Conservation (phyloP, 2,888 invertebrate genomes). For the Salticus scenicus region DNA sequence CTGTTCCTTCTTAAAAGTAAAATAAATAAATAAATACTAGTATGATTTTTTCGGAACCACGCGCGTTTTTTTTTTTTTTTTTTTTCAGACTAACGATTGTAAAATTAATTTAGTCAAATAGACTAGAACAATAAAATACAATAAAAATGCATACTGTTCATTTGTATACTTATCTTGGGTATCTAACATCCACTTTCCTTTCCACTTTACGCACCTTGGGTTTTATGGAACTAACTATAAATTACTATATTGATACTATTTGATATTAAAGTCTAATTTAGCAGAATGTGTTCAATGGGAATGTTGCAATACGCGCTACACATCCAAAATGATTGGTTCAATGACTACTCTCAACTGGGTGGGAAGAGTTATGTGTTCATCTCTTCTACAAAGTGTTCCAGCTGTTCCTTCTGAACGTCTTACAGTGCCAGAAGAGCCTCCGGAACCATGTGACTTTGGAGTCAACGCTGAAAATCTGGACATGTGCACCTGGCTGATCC, state of each 20-base stretch:
- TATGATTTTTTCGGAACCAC: too few relatives aligned
- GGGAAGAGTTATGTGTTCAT: slow-evolving; percentile 59
- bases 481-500: slow-evolving; percentile 71
- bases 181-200: background rate
- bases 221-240: background rate
- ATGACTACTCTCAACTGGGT: slow-evolving; percentile 61
- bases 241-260: background rate
- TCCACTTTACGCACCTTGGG: background rate
- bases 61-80: too few relatives aligned
- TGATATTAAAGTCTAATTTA: slow-evolving; percentile 23
- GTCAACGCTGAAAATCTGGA: slow-evolving; percentile 65
- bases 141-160: background rate
- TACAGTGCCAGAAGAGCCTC: slow-evolving; percentile 67
- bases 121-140: background rate
- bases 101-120: background rate
- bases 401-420: slow-evolving; percentile 53
- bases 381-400: slow-evolving; percentile 17
- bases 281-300: slow-evolving; percentile 64
- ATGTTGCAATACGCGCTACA: slow-evolving; percentile 63
- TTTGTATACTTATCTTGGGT: too few relatives aligned
- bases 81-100: too few relatives aligned
- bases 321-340: slow-evolving; percentile 55
- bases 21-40: too few relatives aligned
- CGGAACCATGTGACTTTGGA: slow-evolving; percentile 71
- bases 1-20: too few relatives aligned